Base-by-base conservation (phyloP, 2,797 vertebrate species). In the Ataeniobius toweri region DNA sequence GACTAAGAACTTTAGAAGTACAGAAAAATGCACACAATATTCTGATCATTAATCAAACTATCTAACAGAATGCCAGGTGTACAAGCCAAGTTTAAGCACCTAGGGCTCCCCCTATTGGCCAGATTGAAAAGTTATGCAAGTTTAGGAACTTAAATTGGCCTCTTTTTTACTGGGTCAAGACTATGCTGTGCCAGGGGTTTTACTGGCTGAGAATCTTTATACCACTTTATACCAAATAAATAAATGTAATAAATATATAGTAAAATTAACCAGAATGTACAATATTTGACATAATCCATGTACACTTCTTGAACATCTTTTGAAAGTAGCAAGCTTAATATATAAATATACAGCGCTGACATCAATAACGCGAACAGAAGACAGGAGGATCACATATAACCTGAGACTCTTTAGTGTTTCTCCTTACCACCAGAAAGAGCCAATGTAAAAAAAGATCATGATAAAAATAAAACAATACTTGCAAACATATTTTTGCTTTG, bases 41-140 rank as follows among this genome's bases (percentile, higher is more conserved):
- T 85, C 80, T 85, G 79, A 67, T 74, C 36, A 80, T 78, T 86
- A 82, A 89, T 80, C 61, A 86, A 85, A 67, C 44, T 22, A 76
- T 41, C 73, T 53, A 83, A 81, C 56, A 53, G 58, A 76, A 75
- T 22, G 31, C 9, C 39, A 48, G 77, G 36, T 72, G 36, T 68
- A 74, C 59, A 68, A 84, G 48, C 13, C 74, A 77, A 6, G 77
- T 88, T 56, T 28, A 70, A 91, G 87, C 85, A 91, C 80, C 89
- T 80, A 44, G 91, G 82, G 92, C 92, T 93, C 93, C 94, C 89
- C 94, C 94, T 95, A 82, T 85, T 93, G 95, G 90, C 46, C 55
- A 79, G 24, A 88, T 65, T 68, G 6, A 61, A 13, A 72, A 3
- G 61, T 65, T 65, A 18, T 20, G 6, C 31, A 36, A 22, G 31